Evolutionary conservation across 2,797 vertebrate species (phyloP), one percentile per base, ranked within the genome.

Genomic region (Betta splendens): DNA sequence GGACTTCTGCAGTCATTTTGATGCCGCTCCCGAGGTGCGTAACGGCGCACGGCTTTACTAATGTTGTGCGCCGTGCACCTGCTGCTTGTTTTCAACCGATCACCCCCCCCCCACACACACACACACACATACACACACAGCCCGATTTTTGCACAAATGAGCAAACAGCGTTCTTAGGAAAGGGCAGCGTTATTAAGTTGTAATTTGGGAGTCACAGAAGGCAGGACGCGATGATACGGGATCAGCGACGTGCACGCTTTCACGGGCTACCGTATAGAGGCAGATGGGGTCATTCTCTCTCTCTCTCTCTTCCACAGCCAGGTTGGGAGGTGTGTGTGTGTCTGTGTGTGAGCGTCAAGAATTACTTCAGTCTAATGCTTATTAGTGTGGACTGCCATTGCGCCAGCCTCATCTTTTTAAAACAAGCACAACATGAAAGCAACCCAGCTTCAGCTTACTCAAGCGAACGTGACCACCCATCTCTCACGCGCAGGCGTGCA

Each of bases 221-320:
- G 86, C 91, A 88, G 89, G 91, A 91, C 92, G 85, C 91, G 84
- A 87, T 90, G 90, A 93, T 91, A 93, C 87, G 85, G 87, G 91
- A 93, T 93, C 90, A 93, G 86, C 73, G 78, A 82, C 75, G 79
- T 85, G 25, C 39, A 80, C 92, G 91, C 89, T 90, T 91, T 87
- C 86, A 92, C 85, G 88, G 81, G 77, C 56, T 63, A 50, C 58
- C 18, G 51, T 52, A 39, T 59, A 67, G 62, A 91, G 85, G 86
- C 91, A 92, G 88, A 93, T 93, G 89, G 91, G 87, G 90, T 93
- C 91, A 91, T 59, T 77, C 82, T 35, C n/a, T 86, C 82, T 77
- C 82, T 35, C n/a, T 86, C 82, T 91, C 84, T 89, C 42, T 64
- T 47, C 65, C 88, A 87, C 80, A 82, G 86, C 84, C 31, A 71